Percentiles rank a stretch among this genome's conserved stretches.
These are phyloP conservation scores for Xylota segnis DNA, from an alignment of 2,888 invertebrate species.

Conservation along the genomic window DNA sequence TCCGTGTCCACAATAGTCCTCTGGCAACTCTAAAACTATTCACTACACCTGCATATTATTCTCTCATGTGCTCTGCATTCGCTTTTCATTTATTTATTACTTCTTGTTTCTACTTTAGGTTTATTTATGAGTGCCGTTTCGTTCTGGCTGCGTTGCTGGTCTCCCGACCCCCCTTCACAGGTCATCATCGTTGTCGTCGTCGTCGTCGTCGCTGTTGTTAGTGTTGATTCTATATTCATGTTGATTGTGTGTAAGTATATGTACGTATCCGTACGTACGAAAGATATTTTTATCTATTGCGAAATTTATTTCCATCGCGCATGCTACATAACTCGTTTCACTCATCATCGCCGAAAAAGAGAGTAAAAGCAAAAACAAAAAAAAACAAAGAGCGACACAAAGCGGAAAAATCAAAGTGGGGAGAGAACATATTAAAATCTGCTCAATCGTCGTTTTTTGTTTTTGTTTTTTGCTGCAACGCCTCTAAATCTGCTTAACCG, in stretches of 20 bases:
- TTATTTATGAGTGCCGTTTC: conserved; percentile 63
- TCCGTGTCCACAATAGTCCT: background rate
- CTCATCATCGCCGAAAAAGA: conserved; percentile 37
- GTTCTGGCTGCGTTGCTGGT: conserved; percentile 42
- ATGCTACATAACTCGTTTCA: conserved; percentile 64
- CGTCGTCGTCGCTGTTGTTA: conserved; percentile 10
- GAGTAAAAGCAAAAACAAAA: conserved; percentile 5
- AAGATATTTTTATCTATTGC: conserved; percentile 72
- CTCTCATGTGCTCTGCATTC: conserved; percentile 40
- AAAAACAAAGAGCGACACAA: background rate
- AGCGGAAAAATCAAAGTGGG: conserved; percentile 3
- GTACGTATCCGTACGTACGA: background rate
- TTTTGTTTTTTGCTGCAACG: background rate
- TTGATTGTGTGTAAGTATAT: conserved; percentile 44
- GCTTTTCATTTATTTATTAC: conserved; percentile 60
- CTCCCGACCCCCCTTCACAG: background rate
- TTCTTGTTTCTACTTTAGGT: conserved; percentile 57
- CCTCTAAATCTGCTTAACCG: background rate
- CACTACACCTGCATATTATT: conserved; percentile 40
- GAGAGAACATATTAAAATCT: background rate
- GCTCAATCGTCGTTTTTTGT: background rate
- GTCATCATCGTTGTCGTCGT: too few species aligned
- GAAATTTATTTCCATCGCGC: conserved; percentile 67
- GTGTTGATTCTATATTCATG: conserved; percentile 8
- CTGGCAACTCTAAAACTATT: conserved; percentile 47